Evolutionary conservation across 2,888 invertebrate species (phyloP).

Genomic region (Encarsia formosa): DNA sequence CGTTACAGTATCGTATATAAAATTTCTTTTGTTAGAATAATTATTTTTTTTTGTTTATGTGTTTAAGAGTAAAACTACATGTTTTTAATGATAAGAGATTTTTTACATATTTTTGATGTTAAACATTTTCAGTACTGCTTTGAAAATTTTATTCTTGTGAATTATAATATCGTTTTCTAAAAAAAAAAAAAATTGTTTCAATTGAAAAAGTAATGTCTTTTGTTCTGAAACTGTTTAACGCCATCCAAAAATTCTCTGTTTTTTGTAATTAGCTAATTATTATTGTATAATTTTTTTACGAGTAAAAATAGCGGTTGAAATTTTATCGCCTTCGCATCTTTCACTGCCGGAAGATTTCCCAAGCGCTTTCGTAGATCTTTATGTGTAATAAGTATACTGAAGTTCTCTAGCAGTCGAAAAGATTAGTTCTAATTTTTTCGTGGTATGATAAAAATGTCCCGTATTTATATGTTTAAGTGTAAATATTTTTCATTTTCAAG

Average conservation of each 20-base stretch:
- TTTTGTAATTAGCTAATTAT: conserved; percentile 14
- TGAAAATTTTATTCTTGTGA: too few species aligned
- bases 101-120: too few species aligned
- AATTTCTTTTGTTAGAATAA: conserved; percentile 16
- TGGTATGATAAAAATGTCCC: conserved; percentile 11
- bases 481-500: conserved; percentile 22
- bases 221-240: conserved; percentile 9
- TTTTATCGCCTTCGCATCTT: conserved; percentile 10
- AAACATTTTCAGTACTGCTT: too few species aligned
- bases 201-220: too few species aligned
- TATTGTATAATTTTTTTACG: conserved; percentile 11
- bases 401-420: conserved; percentile 12
- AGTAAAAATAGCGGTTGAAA: conserved; percentile 1
- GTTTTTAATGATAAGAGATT: too few species aligned
- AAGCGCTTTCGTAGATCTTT: conserved; percentile 7
- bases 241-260: conserved; percentile 15
- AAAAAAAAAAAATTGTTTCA: background rate
- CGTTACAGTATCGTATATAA: conserved; percentile 10
- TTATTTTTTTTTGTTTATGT: conserved; percentile 1
- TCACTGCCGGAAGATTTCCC: conserved; percentile 15
- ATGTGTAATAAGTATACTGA: background rate
- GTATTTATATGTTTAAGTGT: conserved; percentile 26
- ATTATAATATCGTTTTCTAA: too few species aligned
- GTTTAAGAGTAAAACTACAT: conserved; percentile 5
- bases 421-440: conserved; percentile 17